Evolutionary conservation across 2,888 invertebrate species (phyloP).

Genomic region (Pammene fasciana): DNA sequence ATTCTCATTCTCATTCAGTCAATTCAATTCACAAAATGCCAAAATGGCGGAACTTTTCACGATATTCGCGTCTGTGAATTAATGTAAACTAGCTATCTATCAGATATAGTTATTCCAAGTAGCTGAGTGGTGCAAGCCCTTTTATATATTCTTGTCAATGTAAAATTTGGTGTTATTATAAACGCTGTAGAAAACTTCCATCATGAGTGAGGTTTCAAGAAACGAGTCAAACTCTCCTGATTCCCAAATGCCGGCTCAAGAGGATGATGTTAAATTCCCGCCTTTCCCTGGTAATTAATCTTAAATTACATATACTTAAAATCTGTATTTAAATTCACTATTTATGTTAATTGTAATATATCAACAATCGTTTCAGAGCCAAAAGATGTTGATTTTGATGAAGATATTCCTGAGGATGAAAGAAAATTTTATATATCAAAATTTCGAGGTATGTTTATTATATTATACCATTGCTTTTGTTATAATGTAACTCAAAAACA

Average conservation of each 20-base stretch:
- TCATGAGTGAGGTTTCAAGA: slow-evolving; percentile 67
- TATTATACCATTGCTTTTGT: slow-evolving; percentile 42
- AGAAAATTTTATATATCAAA: slow-evolving; percentile 76
- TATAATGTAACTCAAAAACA: not conserved
- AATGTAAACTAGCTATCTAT: slow-evolving; percentile 10
- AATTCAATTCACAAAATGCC: slow-evolving; percentile 50
- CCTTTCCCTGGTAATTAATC: slow-evolving; percentile 68
- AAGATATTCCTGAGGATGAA: slow-evolving; percentile 80
- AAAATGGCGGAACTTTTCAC: slow-evolving; percentile 62
- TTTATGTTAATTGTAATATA: slow-evolving; percentile 15
- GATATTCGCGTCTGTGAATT: slow-evolving; percentile 42
- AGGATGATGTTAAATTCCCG: slow-evolving; percentile 69
- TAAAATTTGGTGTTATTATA: slow-evolving; percentile 30
- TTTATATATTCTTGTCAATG: slow-evolving; percentile 4
- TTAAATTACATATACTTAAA: not conserved
- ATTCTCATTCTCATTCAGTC: slow-evolving; percentile 3
- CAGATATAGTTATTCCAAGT: not conserved
- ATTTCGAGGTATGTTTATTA: slow-evolving; percentile 67
- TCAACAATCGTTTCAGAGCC: slow-evolving; percentile 62
- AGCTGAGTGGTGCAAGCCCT: not conserved
- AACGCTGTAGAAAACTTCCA: slow-evolving; percentile 48
- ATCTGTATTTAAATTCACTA: not conserved
- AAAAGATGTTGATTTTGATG: slow-evolving; percentile 78
- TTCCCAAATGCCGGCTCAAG: slow-evolving; percentile 70
- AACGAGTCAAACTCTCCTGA: slow-evolving; percentile 59